Base-by-base conservation (phyloP, 2,888 invertebrate species). In the Trisateles emortualis region DNA sequence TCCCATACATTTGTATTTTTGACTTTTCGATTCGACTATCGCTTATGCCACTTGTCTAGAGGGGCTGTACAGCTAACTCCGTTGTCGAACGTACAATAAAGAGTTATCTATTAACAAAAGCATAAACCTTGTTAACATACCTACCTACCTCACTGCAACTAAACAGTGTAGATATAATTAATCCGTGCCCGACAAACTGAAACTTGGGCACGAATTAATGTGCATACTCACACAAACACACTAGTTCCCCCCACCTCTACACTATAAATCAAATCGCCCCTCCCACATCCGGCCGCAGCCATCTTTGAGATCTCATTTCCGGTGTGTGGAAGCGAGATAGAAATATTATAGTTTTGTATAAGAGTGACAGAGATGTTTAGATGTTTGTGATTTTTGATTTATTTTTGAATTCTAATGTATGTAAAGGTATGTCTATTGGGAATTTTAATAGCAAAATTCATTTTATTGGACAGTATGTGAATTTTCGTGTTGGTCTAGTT, bases 231-330 rank as follows among this genome's bases (percentile, higher is more conserved):
- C 42, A 52, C 30, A 52, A 32, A 48, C 30, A 45, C 17, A 47
- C 36, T 64, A 57, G 46, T 52, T 49, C 59, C 58, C 68, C 76
- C 74, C 67, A 70, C 72, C 68, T 74, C 76, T 74, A 72, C 73
- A 84, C 88, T 88, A 90, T 88, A 90, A 89, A 89, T 91, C 90
- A 90, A 86, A 81, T 78, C 71, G 87, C 92, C 83, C 88, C 92
- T 82, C 92, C 92, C 86, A 90, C 83, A 76, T 86, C 84, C 88
- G 83, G 84, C 85, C 86, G 92, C 88, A 87, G 90, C 92, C 92
- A 92, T 92, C 88, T 92, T 92, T 92, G 91, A 91, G 81, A 79
- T 88, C 88, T 89, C 87, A 91, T 76, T 87, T 90, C 90, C 91
- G 89, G 81, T 68, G 80, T 73, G 79, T 64, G 79, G 76, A 70